phyloP scores from a whole-genome alignment of 2,797 vertebrate species.

The Sebastiscus tertius region DNA sequence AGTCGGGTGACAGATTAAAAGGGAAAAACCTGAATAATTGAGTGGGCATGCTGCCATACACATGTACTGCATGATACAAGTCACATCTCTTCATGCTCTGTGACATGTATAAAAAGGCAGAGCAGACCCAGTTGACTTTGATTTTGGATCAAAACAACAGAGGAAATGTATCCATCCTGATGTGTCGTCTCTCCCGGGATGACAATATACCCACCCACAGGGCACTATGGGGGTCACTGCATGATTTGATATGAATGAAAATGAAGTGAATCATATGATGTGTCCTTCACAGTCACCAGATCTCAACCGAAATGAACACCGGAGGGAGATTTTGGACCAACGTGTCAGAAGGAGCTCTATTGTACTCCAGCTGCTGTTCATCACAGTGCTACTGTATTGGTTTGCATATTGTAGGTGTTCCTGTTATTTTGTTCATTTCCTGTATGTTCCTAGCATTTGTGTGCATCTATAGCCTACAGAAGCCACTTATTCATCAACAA shows the following conservation, averaged over 20 bases:
- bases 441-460: background rate
- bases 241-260: background rate
- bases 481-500: slow-evolving; percentile 1
- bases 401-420: background rate
- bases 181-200: background rate
- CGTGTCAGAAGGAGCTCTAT: background rate
- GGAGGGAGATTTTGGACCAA: background rate
- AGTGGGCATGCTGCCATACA: background rate
- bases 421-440: background rate
- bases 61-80: background rate
- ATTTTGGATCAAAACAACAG: background rate
- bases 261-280: background rate
- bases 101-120: background rate
- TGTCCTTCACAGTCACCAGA: background rate
- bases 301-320: background rate
- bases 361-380: background rate
- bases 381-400: background rate
- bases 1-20: background rate
- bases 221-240: background rate
- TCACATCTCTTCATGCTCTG: background rate
- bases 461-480: background rate
- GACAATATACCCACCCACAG: background rate
- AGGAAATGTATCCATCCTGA: background rate
- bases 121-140: background rate
- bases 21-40: background rate